Evolutionary conservation across 2,113 vertebrate genomes (phyloP).

Genomic region (Myrmecobius fasciatus): DNA sequence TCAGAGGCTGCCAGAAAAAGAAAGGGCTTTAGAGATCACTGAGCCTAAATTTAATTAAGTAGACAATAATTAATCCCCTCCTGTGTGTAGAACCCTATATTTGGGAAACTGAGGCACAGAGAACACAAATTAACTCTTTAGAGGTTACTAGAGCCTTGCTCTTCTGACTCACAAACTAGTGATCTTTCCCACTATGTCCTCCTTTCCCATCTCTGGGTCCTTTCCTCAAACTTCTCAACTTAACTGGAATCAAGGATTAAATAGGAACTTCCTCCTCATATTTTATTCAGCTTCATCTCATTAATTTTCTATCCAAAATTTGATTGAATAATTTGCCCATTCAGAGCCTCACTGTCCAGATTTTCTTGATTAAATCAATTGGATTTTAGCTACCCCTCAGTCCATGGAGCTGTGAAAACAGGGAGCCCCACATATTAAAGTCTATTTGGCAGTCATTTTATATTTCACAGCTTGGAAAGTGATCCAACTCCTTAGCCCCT

Average conservation of each 20-base stretch:
- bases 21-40: background rate
- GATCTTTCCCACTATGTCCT: background rate
- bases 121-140: background rate
- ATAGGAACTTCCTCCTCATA: slow-evolving; percentile 61
- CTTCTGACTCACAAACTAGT: background rate
- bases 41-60: background rate
- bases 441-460: slow-evolving; percentile 55
- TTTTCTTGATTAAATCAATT: slow-evolving; percentile 76
- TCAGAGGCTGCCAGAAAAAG: background rate
- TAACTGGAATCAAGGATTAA: slow-evolving; percentile 69
- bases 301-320: slow-evolving; percentile 61
- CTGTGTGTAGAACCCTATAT: background rate
- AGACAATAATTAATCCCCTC: background rate
- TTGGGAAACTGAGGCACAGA: background rate
- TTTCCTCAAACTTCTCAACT: slow-evolving; percentile 23
- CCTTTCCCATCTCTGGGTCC: background rate
- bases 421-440: slow-evolving; percentile 70
- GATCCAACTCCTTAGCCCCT: slow-evolving; percentile 59
- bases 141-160: background rate
- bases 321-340: slow-evolving; percentile 71
- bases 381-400: slow-evolving; percentile 66
- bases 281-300: slow-evolving; percentile 56
- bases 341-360: slow-evolving; percentile 59
- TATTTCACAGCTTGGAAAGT: slow-evolving; percentile 61
- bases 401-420: slow-evolving; percentile 56